Conservation (phyloP, 2,113 vertebrate species). For the Zosterops hypoxanthus region DNA sequence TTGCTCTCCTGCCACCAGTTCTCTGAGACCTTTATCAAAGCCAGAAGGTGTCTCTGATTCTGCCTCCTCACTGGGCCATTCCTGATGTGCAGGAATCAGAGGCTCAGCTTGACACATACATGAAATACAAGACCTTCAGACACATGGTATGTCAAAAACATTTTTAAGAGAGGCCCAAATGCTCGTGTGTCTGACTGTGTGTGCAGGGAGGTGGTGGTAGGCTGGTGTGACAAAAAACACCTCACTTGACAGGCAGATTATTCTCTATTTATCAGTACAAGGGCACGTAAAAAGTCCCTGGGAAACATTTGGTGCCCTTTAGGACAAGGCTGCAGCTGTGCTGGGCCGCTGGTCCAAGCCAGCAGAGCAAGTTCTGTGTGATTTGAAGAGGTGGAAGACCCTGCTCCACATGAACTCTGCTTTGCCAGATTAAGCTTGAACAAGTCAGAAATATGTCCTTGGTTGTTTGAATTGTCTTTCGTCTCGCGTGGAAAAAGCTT, state of each 20-base stretch:
- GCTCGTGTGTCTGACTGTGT: neutral
- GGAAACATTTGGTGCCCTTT: neutral
- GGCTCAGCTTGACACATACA: neutral
- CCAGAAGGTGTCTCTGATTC: neutral
- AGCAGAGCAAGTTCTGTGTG: neutral
- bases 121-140: neutral
- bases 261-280: neutral
- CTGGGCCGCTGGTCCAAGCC: neutral
- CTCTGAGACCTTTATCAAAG: neutral
- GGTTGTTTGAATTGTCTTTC: neutral
- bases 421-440: neutral
- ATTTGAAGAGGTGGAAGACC: neutral
- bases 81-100: neutral
- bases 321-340: neutral
- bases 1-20: neutral
- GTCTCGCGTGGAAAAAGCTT: neutral
- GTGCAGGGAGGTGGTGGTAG: fast-evolving
- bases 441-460: neutral
- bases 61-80: neutral
- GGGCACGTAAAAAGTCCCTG: neutral
- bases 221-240: neutral
- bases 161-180: neutral
- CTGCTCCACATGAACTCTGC: neutral
- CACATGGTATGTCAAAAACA: neutral
- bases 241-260: neutral